A percentile compares a stretch with the other conserved stretches of the same genome.
Evolutionary conservation across 2,797 vertebrate genomes (phyloP).

Genomic region (Anguilla anguilla): DNA sequence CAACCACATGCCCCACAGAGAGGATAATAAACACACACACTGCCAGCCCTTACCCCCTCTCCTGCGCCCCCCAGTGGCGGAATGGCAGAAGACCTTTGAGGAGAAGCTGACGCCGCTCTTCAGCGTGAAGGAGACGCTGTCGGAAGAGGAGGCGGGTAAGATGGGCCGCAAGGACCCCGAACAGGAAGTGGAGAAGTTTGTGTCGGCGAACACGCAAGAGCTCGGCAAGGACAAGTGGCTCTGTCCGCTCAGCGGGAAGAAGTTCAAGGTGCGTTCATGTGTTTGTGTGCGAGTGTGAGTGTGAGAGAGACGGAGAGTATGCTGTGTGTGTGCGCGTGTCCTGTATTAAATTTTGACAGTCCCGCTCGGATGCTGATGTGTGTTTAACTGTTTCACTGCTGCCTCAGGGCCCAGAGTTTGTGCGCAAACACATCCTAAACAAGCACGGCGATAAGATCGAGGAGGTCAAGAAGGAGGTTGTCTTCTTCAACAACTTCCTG

Average conservation of each 20-base stretch:
- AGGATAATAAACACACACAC: conserved; percentile 67
- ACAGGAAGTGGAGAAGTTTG: conserved; percentile 91
- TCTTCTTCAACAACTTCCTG: conserved; percentile 91
- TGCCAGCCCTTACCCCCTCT: no score
- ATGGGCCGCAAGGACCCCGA: conserved; percentile 91
- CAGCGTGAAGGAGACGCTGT: conserved; percentile 82
- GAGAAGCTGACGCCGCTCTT: conserved; percentile 84
- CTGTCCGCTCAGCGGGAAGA: conserved; percentile 90
- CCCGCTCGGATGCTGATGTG: neutral
- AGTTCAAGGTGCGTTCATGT: conserved; percentile 80
- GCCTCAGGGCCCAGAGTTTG: conserved; percentile 88
- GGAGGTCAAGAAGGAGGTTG: conserved; percentile 91
- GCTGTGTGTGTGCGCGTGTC: neutral
- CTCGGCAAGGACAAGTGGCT: conserved; percentile 94
- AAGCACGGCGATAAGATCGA: conserved; percentile 93
- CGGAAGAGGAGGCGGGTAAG: conserved; percentile 85
- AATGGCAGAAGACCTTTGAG: conserved; percentile 90
- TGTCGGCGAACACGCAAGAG: conserved; percentile 89
- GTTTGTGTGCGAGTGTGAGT: neutral
- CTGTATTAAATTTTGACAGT: neutral
- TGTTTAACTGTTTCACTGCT: neutral
- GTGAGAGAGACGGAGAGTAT: neutral
- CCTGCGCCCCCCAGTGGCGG: conserved; percentile 72
- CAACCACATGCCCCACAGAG: conserved; percentile 86
- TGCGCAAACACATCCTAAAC: conserved; percentile 92